These are phyloP conservation scores for Ailuropoda melanoleuca DNA, from an alignment of 2,113 vertebrate genomes.

Conservation along the genomic window DNA sequence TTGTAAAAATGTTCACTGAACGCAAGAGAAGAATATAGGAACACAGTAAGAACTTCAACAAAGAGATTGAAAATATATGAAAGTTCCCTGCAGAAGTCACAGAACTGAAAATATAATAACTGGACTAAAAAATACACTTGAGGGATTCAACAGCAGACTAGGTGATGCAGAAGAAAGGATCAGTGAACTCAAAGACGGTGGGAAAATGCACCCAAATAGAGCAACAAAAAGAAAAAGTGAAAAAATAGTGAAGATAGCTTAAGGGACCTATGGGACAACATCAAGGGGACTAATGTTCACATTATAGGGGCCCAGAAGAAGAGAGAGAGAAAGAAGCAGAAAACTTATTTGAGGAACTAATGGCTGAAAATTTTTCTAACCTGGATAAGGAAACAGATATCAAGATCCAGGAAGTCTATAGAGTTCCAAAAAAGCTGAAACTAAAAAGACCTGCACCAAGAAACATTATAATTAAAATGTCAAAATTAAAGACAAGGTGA, in stretches of 20 bases:
- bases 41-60: background rate
- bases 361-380: background rate
- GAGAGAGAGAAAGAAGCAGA: background rate
- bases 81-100: background rate
- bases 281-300: background rate
- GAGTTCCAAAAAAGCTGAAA: background rate
- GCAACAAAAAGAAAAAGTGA: background rate
- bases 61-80: background rate
- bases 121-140: background rate
- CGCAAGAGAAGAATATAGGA: background rate
- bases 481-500: background rate
- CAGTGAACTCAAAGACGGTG: background rate
- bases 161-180: background rate
- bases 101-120: background rate
- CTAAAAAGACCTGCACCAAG: background rate
- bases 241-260: background rate
- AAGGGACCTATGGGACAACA: background rate
- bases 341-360: background rate
- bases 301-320: background rate
- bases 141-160: background rate
- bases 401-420: background rate
- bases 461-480: background rate
- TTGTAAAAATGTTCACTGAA: background rate
- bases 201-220: background rate
- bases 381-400: background rate